These are phyloP conservation scores for Sciurus carolinensis DNA, from an alignment of 2,797 vertebrate genomes.

Conservation along the genomic window DNA sequence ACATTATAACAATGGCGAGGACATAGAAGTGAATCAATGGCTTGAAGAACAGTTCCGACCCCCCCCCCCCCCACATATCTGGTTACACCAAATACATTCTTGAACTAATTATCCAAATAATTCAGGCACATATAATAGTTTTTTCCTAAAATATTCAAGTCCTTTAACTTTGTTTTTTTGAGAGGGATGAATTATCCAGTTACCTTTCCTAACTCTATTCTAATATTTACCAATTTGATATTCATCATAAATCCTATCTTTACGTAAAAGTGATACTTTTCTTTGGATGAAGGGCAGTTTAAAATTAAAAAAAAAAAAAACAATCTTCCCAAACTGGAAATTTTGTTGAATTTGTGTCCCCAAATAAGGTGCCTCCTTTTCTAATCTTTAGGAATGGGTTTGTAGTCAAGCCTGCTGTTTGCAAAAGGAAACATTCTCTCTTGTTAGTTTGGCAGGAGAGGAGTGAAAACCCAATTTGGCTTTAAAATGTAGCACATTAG, in stretches of 20 bases:
- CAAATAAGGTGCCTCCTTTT: not conserved
- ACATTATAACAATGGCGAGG: not conserved
- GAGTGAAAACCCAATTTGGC: constrained; percentile 69
- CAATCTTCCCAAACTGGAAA: constrained; percentile 35
- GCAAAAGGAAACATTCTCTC: constrained; percentile 62
- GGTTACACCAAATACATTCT: constrained; percentile 42
- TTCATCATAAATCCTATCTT: not conserved
- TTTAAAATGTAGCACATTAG: constrained; percentile 78
- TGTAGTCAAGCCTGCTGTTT: constrained; percentile 32
- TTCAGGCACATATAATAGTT: not conserved
- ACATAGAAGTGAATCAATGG: not conserved
- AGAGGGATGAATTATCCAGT: not conserved
- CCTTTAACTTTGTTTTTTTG: not conserved
- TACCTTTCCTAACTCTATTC: constrained; percentile 44
- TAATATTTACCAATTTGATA: not conserved
- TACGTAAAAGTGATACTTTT: not conserved
- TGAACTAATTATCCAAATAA: constrained; percentile 49
- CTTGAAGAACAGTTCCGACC: not conserved
- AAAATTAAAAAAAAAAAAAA: not conserved
- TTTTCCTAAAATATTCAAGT: constrained; percentile 57
- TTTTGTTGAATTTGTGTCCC: constrained; percentile 16
- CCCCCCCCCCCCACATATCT: not conserved
- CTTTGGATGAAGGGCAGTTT: constrained; percentile 10
- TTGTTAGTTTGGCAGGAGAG: constrained; percentile 72
- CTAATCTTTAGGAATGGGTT: constrained; percentile 26